Conservation (phyloP, 2,797 vertebrate species). For the Parauchenoglanis ngamensis region DNA sequence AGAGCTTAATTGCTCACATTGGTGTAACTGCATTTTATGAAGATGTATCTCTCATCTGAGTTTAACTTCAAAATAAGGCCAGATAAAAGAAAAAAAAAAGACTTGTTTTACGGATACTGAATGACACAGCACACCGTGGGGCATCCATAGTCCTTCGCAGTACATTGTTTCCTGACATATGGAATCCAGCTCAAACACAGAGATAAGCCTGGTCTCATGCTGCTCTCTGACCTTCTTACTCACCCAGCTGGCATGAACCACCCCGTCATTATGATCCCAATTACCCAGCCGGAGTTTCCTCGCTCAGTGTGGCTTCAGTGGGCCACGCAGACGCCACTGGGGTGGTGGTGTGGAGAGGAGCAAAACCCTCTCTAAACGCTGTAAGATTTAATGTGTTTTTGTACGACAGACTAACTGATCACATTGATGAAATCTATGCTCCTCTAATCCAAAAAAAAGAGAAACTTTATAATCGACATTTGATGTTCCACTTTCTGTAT, state of each 20-base stretch:
- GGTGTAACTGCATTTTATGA: constrained; percentile 31
- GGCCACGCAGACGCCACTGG: constrained; percentile 39
- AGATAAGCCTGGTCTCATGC: constrained; percentile 74
- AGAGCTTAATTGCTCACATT: constrained; percentile 28
- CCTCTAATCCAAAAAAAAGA: too few relatives aligned
- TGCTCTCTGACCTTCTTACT: constrained; percentile 77
- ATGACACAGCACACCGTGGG: neutral
- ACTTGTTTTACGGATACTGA: neutral
- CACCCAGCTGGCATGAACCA: constrained; percentile 78
- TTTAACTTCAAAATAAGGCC: neutral
- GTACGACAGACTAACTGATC: neutral
- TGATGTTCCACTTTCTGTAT: neutral
- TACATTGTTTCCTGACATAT: constrained; percentile 70
- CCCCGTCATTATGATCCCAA: constrained; percentile 78
- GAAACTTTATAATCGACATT: too few relatives aligned
- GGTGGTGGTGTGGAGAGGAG: constrained; percentile 33
- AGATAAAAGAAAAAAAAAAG: neutral
- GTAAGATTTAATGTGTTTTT: neutral
- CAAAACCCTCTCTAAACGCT: constrained; percentile 36
- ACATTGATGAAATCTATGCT: neutral
- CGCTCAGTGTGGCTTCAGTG: constrained; percentile 52
- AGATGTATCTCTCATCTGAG: constrained; percentile 5
- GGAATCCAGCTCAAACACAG: constrained; percentile 69
- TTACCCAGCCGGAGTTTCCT: constrained; percentile 69
- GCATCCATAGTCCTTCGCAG: neutral